Conservation (phyloP, 1,140 invertebrate genomes). For the Harpegnathos saltator region DNA sequence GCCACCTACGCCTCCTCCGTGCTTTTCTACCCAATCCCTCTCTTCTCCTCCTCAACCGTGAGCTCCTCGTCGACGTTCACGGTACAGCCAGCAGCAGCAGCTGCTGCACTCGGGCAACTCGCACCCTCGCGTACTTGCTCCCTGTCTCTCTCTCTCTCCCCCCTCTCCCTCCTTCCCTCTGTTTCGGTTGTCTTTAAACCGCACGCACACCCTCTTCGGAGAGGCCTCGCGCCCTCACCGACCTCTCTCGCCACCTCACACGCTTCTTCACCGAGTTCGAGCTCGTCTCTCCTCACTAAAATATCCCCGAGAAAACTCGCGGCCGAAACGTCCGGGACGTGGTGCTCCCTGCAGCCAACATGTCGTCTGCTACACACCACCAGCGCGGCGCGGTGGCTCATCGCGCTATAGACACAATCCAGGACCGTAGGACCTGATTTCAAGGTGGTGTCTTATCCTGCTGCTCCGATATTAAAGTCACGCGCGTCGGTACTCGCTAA, state of each 20-base stretch:
- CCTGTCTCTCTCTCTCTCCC: conserved; percentile 36
- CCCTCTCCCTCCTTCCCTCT: conserved; percentile 54
- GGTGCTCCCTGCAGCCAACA: conserved; percentile 82
- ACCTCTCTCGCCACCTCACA: conserved; percentile 48
- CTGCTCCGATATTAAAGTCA: background rate
- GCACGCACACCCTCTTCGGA: conserved; percentile 13
- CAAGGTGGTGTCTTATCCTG: conserved; percentile 20
- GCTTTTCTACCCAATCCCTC: conserved; percentile 8
- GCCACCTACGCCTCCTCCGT: background rate
- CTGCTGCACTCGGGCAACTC: conserved; percentile 60
- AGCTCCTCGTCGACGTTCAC: conserved; percentile 57
- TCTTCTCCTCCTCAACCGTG: conserved; percentile 31
- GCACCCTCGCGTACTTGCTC: conserved; percentile 53
- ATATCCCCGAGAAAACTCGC: conserved; percentile 79
- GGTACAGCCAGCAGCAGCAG: conserved; percentile 24
- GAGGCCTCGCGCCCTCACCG: conserved; percentile 46
- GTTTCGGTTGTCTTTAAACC: conserved; percentile 35
- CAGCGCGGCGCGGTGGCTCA: conserved; percentile 62
- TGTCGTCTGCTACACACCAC: conserved; percentile 84
- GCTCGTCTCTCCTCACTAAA: conserved; percentile 77
- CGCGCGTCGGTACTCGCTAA: background rate
- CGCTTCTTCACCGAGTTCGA: conserved; percentile 54
- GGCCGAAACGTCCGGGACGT: conserved; percentile 81
- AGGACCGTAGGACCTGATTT: conserved; percentile 52
- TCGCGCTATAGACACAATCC: conserved; percentile 60